Evolutionary conservation across 2,797 vertebrate genomes (phyloP).

Genomic region (Intellagama lesueurii): DNA sequence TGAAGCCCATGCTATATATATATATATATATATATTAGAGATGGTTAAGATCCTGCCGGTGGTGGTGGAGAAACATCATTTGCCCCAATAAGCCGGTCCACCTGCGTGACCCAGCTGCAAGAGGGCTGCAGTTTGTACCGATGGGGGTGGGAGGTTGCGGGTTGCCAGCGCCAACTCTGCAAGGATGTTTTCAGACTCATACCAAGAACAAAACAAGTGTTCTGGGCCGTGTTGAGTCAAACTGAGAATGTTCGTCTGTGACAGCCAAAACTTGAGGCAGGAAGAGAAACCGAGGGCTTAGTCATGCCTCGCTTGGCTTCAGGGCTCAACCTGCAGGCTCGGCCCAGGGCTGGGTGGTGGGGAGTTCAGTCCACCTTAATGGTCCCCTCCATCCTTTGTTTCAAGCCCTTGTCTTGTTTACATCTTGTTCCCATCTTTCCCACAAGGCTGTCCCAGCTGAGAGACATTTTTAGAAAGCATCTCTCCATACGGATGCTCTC

Average conservation of each 20-base stretch:
- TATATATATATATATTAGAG: neutral
- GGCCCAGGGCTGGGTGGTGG: neutral
- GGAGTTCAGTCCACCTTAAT: accelerated
- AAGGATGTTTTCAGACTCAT: slow-evolving; percentile 72
- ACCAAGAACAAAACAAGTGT: slow-evolving; percentile 74
- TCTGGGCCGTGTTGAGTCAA: slow-evolving; percentile 76
- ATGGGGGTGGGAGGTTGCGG: slow-evolving; percentile 44
- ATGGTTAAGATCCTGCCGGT: too few relatives aligned
- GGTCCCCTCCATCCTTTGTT: too few relatives aligned
- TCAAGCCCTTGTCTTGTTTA: too few relatives aligned
- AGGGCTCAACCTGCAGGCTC: neutral
- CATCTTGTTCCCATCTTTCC: too few relatives aligned
- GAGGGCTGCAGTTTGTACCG: too few relatives aligned
- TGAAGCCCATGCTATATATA: too few relatives aligned
- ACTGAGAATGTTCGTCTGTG: slow-evolving; percentile 78
- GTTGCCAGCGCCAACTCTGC: neutral
- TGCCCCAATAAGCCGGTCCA: slow-evolving; percentile 49
- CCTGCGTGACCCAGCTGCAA: slow-evolving; percentile 64
- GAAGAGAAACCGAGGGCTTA: slow-evolving; percentile 80
- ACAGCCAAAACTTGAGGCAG: slow-evolving; percentile 72
- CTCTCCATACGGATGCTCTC: too few relatives aligned
- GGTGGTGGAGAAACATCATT: neutral
- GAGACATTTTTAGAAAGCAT: too few relatives aligned
- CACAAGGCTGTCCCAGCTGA: too few relatives aligned
- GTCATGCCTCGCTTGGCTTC: slow-evolving; percentile 43